These are phyloP conservation scores for Conomelus anceps DNA, from an alignment of 2,888 invertebrate genomes.

Conservation along the genomic window DNA sequence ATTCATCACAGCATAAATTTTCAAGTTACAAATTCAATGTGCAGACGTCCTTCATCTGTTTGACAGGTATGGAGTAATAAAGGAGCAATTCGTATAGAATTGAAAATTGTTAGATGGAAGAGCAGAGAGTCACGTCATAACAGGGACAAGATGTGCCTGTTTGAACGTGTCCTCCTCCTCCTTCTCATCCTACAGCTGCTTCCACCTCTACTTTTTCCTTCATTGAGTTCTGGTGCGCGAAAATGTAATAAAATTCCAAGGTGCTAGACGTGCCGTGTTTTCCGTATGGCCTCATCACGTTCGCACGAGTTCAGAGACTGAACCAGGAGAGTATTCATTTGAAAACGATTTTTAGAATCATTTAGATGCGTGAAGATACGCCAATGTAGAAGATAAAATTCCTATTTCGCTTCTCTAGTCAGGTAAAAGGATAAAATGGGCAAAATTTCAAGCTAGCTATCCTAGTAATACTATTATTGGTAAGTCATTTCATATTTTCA, in stretches of 20 bases:
- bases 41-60: not conserved
- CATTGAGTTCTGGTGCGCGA: not conserved
- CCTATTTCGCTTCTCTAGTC: not conserved
- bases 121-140: not conserved
- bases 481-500: no score
- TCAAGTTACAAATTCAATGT: not conserved
- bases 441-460: not conserved
- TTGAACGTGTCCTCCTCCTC: not conserved
- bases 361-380: not conserved
- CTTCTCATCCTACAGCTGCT: no score
- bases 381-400: not conserved
- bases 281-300: not conserved
- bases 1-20: not conserved
- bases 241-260: not conserved
- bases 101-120: not conserved
- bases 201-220: not conserved
- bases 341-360: not conserved
- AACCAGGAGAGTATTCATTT: not conserved
- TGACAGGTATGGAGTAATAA: not conserved
- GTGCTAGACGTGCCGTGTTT: not conserved
- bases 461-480: no score
- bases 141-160: not conserved
- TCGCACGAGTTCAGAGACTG: not conserved
- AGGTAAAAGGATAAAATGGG: not conserved
- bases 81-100: not conserved